Conservation (phyloP, 2,113 vertebrate genomes). For the Pheucticus melanocephalus region DNA sequence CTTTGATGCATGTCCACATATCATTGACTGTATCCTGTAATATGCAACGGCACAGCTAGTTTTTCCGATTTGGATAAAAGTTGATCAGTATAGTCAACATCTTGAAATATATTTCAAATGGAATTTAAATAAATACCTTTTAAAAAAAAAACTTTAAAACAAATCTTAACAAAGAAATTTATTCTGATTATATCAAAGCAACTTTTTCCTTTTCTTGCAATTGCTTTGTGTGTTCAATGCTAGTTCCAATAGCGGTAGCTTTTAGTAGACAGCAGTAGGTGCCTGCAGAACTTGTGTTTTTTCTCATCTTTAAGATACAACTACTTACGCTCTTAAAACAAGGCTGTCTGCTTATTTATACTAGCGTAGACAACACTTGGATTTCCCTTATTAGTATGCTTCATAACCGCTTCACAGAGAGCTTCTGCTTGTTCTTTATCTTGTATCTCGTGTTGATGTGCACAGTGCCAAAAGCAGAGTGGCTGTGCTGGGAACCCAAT, state of each 20-base stretch:
- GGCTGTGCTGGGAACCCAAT: slow-evolving; percentile 70
- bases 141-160: slow-evolving; percentile 92
- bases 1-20: slow-evolving; percentile 99
- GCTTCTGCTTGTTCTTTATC: slow-evolving; percentile 99
- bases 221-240: slow-evolving; percentile 99
- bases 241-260: slow-evolving; percentile 99
- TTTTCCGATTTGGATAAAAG: slow-evolving; percentile 99
- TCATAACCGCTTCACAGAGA: slow-evolving; percentile 97
- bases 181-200: slow-evolving; percentile 99
- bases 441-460: slow-evolving; percentile 99
- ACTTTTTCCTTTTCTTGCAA: slow-evolving; percentile 98
- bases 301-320: slow-evolving; percentile 95
- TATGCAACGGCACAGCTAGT: slow-evolving; percentile 99
- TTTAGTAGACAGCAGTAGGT: slow-evolving; percentile 99
- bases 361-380: slow-evolving; percentile 91
- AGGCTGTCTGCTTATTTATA: slow-evolving; percentile 93
- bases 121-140: slow-evolving; percentile 95
- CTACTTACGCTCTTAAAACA: slow-evolving; percentile 92
- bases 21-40: slow-evolving; percentile 99
- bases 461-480: slow-evolving; percentile 94
- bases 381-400: slow-evolving; percentile 98
- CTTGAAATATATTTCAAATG: slow-evolving; percentile 95
- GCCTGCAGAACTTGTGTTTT: slow-evolving; percentile 97
- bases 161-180: slow-evolving; percentile 96
- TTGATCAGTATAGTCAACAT: slow-evolving; percentile 99